Evolutionary conservation across 2,888 invertebrate genomes (phyloP).

Genomic region (Zelleria hepariella): DNA sequence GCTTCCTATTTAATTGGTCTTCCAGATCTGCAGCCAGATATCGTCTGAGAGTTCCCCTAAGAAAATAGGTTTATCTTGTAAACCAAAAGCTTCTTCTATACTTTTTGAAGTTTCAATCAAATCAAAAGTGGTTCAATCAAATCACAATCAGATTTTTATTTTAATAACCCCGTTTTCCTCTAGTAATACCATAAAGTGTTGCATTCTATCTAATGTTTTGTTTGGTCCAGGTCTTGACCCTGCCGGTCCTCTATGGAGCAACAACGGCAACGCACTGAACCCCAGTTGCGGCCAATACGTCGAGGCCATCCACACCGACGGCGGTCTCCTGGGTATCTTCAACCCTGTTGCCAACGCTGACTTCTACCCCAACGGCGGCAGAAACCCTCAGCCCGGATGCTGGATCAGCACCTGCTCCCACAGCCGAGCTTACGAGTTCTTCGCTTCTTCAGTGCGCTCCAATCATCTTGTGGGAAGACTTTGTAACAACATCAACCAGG

Average conservation of each 20-base stretch:
- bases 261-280: constrained; percentile 11
- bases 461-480: constrained; percentile 36
- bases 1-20: too few species aligned
- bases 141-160: too few species aligned
- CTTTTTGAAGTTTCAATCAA: too few species aligned
- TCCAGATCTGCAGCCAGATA: too few species aligned
- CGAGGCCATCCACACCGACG: constrained; percentile 23
- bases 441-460: constrained; percentile 36
- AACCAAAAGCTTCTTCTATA: too few species aligned
- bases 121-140: too few species aligned
- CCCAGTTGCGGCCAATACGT: constrained; percentile 26
- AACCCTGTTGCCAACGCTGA: constrained; percentile 36
- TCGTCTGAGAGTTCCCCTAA: too few species aligned
- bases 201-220: too few species aligned
- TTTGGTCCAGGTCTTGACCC: constrained; percentile 19
- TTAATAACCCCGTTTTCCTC: too few species aligned
- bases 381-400: constrained; percentile 49
- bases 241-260: constrained; percentile 52
- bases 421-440: constrained; percentile 34
- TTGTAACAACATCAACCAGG: constrained; percentile 32
- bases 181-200: too few species aligned
- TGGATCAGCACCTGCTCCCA: constrained; percentile 41
- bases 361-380: constrained; percentile 58
- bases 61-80: too few species aligned
- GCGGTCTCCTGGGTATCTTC: constrained; percentile 37